Evolutionary conservation across 2,113 vertebrate genomes (phyloP).

Genomic region (Tenrec ecaudatus): DNA sequence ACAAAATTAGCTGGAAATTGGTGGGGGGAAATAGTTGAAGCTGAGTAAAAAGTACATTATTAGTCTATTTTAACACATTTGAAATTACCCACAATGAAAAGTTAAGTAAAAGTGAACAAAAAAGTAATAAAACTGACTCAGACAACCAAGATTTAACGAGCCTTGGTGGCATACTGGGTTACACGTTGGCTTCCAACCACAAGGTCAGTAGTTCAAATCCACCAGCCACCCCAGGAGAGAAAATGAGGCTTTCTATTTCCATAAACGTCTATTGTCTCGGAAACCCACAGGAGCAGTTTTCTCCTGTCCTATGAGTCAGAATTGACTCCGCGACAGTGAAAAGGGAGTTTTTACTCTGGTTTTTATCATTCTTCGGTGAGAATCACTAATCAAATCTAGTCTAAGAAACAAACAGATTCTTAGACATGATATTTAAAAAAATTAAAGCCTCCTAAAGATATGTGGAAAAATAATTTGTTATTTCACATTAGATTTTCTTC

Average conservation of each 20-base stretch:
- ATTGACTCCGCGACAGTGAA: too few relatives aligned
- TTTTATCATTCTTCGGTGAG: background rate
- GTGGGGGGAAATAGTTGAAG: conserved; percentile 20
- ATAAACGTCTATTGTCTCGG: too few relatives aligned
- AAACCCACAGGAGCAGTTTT: too few relatives aligned
- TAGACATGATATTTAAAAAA: background rate
- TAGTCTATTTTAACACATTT: conserved; percentile 44
- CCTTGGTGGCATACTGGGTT: background rate
- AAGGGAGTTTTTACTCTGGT: background rate
- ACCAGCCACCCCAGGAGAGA: too few relatives aligned
- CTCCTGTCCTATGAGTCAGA: too few relatives aligned
- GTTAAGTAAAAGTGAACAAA: conserved; percentile 28
- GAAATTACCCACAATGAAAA: conserved; percentile 39
- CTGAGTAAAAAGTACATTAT: background rate
- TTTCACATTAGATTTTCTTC: background rate
- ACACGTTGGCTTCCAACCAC: too few relatives aligned
- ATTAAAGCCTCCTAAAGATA: background rate
- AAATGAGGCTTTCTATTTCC: too few relatives aligned
- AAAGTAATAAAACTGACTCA: conserved; percentile 32
- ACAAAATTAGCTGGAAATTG: background rate
- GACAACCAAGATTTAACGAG: conserved; percentile 6
- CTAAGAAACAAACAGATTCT: background rate
- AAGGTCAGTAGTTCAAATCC: too few relatives aligned
- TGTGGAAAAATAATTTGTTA: conserved; percentile 36
- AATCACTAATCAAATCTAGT: background rate